Evolutionary conservation across 2,888 invertebrate species (phyloP), one percentile per base, ranked within the genome.

Genomic region (Platycheirus albimanus): DNA sequence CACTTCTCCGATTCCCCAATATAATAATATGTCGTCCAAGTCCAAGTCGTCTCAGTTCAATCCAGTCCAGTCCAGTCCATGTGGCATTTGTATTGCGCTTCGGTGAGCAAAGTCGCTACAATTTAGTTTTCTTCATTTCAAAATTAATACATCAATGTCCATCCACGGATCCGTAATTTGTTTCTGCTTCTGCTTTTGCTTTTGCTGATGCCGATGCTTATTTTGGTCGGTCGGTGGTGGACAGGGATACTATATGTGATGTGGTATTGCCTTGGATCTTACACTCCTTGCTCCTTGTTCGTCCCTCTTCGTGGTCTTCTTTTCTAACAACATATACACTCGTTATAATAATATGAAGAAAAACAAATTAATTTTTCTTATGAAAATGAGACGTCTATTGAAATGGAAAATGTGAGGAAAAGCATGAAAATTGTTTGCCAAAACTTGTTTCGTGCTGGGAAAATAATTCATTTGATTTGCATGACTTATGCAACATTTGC

Each of bases 91-190:
- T 28, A 41, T 30, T 51, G 51, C 30, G 17, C 28, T 66, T 11
- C 66, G 58, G 2, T 20, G 15, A 66, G 19, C 49, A 49, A 75
- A 58, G 47, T 75, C 56, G 38, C 20, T 20, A 66, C 30, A 66
- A 47, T 56, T 49, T 66, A 17, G 49, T 51, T 66, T 43, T 17
- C 20, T 67, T 52, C 41, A 43, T 43, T 41, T 30, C 15, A 52
- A 67, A 52, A 75, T 75, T 67, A 75, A 75, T 75, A 67, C 67
- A 75, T 75, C 67, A 75, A 58, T 67, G 75, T 75, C 75, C 43
- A 75, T 75, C 75, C 75, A 67, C 58, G 67, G 58, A 75, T 75
- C 51, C 41, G 67, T 61, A 41, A 49, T 28, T 41, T 38, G 66
- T 49, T 74, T 66, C 66, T 66, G 66, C 28, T n/a, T n/a, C n/a